Evolutionary conservation across 2,113 vertebrate genomes (phyloP).

Genomic region (Potamarius usumacintae): DNA sequence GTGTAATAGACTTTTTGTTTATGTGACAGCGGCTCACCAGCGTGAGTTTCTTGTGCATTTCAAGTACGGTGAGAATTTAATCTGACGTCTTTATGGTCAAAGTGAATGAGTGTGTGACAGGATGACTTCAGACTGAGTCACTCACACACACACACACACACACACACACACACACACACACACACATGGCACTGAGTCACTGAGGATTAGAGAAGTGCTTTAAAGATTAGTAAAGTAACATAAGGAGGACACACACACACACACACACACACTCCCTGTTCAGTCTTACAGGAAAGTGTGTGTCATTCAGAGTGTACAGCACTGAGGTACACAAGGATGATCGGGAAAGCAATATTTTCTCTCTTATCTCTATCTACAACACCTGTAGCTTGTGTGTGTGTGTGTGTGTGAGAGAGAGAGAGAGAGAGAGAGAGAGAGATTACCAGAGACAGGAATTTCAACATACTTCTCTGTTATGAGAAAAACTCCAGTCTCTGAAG

Average conservation of each 20-base stretch:
- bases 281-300: slow-evolving; percentile 11
- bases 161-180: slow-evolving; percentile 13
- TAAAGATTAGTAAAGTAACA: slow-evolving; percentile 2
- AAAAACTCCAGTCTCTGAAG: background rate
- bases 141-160: slow-evolving; percentile 1
- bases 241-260: background rate
- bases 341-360: background rate
- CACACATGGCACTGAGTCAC: background rate
- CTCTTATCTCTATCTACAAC: background rate
- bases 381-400: background rate
- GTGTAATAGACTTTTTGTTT: too few species aligned
- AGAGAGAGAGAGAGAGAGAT: background rate
- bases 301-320: background rate
- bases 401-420: background rate
- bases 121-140: background rate
- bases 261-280: background rate
- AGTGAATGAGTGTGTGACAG: background rate
- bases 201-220: background rate
- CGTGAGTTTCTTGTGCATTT: too few species aligned
- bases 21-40: too few species aligned
- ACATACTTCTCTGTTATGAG: background rate
- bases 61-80: background rate
- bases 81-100: background rate
- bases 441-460: background rate
- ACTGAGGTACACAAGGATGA: background rate